A percentile compares a stretch with the other conserved stretches of the same genome.
These are phyloP conservation scores for Heterodera schachtii DNA, from an alignment of 1,140 invertebrate species.

Conservation along the genomic window DNA sequence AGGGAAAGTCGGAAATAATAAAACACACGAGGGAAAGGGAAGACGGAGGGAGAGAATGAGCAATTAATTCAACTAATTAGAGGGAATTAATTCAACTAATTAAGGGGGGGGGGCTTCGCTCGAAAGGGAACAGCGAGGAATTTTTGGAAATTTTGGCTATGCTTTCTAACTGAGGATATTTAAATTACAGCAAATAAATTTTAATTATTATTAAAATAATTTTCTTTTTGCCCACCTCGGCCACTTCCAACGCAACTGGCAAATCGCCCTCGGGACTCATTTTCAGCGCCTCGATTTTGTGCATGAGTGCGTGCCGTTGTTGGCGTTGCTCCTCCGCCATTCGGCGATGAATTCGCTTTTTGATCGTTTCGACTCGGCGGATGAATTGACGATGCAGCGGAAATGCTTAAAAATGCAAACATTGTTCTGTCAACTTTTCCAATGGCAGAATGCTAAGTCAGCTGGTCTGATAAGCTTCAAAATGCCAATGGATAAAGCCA, in stretches of 20 bases:
- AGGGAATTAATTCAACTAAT: too few species aligned
- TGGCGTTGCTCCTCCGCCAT: conserved; percentile 18
- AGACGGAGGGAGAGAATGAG: background rate
- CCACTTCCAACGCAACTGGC: conserved; percentile 30
- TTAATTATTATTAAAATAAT: background rate
- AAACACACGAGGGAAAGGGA: background rate
- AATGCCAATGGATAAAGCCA: too few species aligned
- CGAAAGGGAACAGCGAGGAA: too few species aligned
- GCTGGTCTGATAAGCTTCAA: too few species aligned
- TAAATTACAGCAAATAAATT: too few species aligned
- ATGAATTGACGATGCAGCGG: background rate
- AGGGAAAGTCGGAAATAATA: background rate
- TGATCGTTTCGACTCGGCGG: background rate
- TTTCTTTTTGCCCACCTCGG: conserved; percentile 18
- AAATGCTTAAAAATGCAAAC: background rate
- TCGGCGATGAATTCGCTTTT: conserved; percentile 24
- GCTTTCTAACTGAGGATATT: too few species aligned
- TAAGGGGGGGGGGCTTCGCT: background rate
- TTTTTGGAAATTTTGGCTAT: too few species aligned
- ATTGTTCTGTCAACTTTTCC: too few species aligned
- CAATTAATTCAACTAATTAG: background rate
- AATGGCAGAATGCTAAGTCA: too few species aligned
- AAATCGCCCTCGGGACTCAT: conserved; percentile 44
- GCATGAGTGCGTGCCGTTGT: conserved; percentile 17
- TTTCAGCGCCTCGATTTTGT: conserved; percentile 29